A percentile compares a stretch with the other conserved stretches of the same genome.
Conservation (phyloP, 2,888 invertebrate species). For the Pemphredon lugubris region DNA sequence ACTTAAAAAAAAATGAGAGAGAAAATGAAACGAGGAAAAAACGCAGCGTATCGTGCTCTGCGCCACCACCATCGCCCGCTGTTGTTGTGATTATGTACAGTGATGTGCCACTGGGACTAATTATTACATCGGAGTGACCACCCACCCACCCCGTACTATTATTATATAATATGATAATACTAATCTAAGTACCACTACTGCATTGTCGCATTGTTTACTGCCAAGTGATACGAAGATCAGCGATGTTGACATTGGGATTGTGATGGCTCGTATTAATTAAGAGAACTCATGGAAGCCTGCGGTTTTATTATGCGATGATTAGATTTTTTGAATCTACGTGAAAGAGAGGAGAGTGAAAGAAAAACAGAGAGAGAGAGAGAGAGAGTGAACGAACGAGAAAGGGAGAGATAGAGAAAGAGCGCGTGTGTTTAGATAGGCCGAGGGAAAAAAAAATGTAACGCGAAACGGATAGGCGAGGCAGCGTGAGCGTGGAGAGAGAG, state of each 20-base stretch:
- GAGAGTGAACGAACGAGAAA: slow-evolving; percentile 7
- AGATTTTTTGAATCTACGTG: slow-evolving; percentile 59
- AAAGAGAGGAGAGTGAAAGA: slow-evolving; percentile 32
- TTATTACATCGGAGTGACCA: slow-evolving; percentile 78
- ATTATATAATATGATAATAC: slow-evolving; percentile 74
- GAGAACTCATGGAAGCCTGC: slow-evolving; percentile 64
- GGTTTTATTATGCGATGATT: slow-evolving; percentile 64
- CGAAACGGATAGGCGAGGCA: neutral
- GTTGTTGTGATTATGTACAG: slow-evolving; percentile 80
- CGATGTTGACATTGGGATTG: slow-evolving; percentile 74
- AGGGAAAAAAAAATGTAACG: neutral
- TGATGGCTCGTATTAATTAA: slow-evolving; percentile 74
- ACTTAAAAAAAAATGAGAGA: slow-evolving; percentile 31
- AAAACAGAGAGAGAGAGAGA: slow-evolving; percentile 26
- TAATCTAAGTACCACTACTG: slow-evolving; percentile 80
- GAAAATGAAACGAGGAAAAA: slow-evolving; percentile 17
- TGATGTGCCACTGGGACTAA: slow-evolving; percentile 80
- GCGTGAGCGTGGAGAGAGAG: neutral
- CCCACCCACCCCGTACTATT: slow-evolving; percentile 80
- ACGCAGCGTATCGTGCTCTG: slow-evolving; percentile 62
- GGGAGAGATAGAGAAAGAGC: neutral
- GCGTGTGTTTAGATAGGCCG: neutral
- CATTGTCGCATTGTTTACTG: slow-evolving; percentile 81
- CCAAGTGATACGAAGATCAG: slow-evolving; percentile 77
- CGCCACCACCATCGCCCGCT: slow-evolving; percentile 79